Conservation (phyloP, 2,113 vertebrate species). For the Chiloscyllium plagiosum region DNA sequence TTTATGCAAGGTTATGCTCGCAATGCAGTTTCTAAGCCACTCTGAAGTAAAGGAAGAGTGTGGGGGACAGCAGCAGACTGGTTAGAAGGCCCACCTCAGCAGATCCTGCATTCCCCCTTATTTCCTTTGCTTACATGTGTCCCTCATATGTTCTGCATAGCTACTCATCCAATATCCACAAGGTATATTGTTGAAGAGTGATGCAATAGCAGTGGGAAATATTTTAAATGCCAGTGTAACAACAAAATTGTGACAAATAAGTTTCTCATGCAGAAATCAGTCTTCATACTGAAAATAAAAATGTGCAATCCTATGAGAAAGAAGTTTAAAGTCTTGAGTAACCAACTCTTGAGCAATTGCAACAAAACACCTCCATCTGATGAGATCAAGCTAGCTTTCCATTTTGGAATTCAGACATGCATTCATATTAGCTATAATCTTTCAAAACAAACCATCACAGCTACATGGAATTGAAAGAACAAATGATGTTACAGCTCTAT, state of each 20-base stretch:
- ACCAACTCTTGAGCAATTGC: background rate
- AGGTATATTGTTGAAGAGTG: background rate
- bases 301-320: background rate
- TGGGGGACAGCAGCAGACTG: background rate
- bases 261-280: background rate
- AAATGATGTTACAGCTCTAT: too few species aligned
- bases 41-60: background rate
- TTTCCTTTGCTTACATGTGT: too few species aligned
- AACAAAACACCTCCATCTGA: too few species aligned
- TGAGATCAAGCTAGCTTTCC: too few species aligned
- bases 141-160: background rate
- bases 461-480: too few species aligned
- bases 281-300: background rate
- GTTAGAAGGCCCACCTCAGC: background rate
- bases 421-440: too few species aligned
- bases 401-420: too few species aligned
- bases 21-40: background rate
- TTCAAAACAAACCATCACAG: too few species aligned
- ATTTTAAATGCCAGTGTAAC: background rate
- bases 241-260: background rate
- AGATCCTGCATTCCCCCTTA: background rate
- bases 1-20: background rate
- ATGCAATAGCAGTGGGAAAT: background rate
- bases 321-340: background rate
- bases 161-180: background rate